Base-by-base conservation (phyloP, 1,140 invertebrate genomes). In the Trichonephila inaurata region DNA sequence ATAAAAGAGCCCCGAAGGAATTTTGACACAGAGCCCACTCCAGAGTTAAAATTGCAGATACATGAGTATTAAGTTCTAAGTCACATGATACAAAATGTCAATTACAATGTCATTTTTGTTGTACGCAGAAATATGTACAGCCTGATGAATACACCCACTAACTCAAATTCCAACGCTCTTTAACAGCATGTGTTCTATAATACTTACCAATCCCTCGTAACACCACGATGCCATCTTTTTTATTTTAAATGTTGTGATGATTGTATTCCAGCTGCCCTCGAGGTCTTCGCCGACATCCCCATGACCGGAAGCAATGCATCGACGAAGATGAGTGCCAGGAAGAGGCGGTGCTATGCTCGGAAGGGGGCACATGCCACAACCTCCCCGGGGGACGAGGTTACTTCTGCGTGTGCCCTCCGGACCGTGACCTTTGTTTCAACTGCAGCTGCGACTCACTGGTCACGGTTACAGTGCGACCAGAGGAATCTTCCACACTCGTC, bases 251-350 rank as follows among this genome's bases (percentile, higher is more conserved):
- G 12, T 28, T 19, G 1, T 3, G 4, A 19, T 58, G 7, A 51
- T 51, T 51, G 51, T 16, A 1, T 72, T 51, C 21, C 95, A 97
- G 98, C 98, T 99, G 98, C 96, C 98, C 98, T 93, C 98, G 98
- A 96, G 98, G 98, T 95, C 97, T 97, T 95, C 97, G 98, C 95
- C 97, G 98, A 95, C 98, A 94, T 40, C 93, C 98, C 33, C 97
- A 97, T 81, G 98, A 99, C 96, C 97, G 97, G 94, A 98, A 98
- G 96, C 97, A 97, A 95, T 99, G 98, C 96, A 97, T 97, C 96
- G 98, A 99, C 96, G 98, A 98, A 96, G 98, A 99, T 96, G 98
- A 99, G 95, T 99, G 98, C 95, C 97, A 98, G 95, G 28, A 88
- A 19, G 86, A 16, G 14, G 98, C 98, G 95, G 97, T 98, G 95